Conservation (phyloP, 2,113 vertebrate species). For the Alectura lathami region DNA sequence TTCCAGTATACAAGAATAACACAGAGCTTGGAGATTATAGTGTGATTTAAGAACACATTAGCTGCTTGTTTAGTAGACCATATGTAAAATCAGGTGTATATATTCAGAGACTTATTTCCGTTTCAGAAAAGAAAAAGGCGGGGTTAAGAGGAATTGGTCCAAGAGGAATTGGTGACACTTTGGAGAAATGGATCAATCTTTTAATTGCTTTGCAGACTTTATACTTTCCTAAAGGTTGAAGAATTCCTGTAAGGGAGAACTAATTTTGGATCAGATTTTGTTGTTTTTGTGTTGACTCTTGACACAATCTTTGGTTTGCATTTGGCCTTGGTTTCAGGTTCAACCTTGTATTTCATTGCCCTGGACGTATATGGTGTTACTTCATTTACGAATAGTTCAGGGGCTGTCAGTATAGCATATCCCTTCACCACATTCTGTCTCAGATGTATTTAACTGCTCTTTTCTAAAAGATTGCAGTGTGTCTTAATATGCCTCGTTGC, state of each 20-base stretch:
- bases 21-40: not conserved
- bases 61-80: not conserved
- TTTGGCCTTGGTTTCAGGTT: not conserved
- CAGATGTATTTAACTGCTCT: not conserved
- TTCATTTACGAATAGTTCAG: not conserved
- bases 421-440: not conserved
- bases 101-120: not conserved
- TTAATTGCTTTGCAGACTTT: slow-evolving; percentile 5
- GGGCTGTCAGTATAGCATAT: not conserved
- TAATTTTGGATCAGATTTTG: slow-evolving; percentile 25
- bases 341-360: not conserved
- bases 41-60: not conserved
- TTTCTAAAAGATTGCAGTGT: not conserved
- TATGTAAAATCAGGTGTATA: not conserved
- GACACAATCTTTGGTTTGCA: not conserved
- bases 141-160: not conserved
- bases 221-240: not conserved
- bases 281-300: not conserved
- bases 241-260: not conserved
- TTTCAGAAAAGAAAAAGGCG: not conserved
- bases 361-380: not conserved
- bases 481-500: not conserved
- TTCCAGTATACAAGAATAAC: not conserved
- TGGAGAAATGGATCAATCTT: not conserved
- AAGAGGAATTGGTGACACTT: not conserved